Percentiles rank a stretch among this genome's conserved stretches.
Conservation (phyloP, 2,113 vertebrate genomes). For the Tragelaphus buxtoni region DNA sequence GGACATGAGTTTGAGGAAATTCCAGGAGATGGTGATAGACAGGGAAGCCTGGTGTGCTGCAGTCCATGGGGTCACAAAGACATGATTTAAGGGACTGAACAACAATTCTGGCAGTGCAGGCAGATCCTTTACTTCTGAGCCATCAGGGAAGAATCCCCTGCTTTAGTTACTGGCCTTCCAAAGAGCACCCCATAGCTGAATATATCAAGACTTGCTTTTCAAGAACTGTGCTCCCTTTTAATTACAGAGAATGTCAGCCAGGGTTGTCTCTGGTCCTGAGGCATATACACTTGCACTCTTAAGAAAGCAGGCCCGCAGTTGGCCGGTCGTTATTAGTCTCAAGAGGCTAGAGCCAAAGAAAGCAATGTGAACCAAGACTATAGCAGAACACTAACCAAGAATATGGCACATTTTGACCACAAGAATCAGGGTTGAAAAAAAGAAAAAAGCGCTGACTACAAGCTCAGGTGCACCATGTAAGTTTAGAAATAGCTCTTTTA, state of each 20-base stretch:
- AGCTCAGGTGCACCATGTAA: conserved; percentile 67
- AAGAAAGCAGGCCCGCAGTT: neutral
- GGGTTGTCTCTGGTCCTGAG: neutral
- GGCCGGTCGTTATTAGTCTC: neutral
- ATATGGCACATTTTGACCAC: conserved; percentile 55
- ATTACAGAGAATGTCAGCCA: neutral
- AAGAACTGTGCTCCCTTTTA: neutral
- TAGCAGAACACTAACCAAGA: neutral
- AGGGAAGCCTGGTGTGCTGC: neutral
- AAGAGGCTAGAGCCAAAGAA: neutral
- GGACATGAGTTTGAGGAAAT: neutral
- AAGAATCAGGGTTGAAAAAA: conserved; percentile 50
- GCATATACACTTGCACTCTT: too few species aligned
- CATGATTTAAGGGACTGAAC: neutral
- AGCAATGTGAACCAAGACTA: conserved; percentile 39
- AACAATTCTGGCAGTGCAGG: neutral
- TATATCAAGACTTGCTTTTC: neutral
- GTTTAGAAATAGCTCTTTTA: conserved; percentile 74
- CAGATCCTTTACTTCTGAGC: neutral
- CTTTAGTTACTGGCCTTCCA: neutral
- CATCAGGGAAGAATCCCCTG: neutral
- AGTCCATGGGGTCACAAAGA: neutral
- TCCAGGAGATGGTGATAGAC: neutral
- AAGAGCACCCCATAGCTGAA: neutral
- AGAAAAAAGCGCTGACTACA: conserved; percentile 62